A percentile compares a stretch with the other conserved stretches of the same genome.
phyloP scores from a whole-genome alignment of 2,113 vertebrate genomes.

The Lepidothrix coronata region DNA sequence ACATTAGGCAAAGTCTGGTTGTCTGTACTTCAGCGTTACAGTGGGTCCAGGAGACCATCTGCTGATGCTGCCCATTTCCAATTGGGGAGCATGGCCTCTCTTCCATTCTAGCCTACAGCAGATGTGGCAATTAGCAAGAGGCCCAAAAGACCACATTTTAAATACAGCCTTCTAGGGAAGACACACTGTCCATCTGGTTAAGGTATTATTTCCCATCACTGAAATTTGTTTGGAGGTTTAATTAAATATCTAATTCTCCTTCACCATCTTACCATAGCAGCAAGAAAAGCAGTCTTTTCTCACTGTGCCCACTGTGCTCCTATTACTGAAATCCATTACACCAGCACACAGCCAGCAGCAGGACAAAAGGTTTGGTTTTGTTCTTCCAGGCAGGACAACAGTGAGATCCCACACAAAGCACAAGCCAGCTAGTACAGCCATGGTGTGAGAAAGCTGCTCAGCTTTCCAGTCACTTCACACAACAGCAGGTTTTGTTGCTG shows the following conservation, averaged over 20 bases:
- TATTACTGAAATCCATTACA: neutral
- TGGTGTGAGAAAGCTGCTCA: neutral
- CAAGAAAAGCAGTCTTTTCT: neutral
- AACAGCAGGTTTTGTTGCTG: neutral
- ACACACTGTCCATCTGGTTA: neutral
- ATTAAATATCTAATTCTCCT: neutral
- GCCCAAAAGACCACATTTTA: neutral
- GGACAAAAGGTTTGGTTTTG: neutral
- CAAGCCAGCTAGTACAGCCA: neutral
- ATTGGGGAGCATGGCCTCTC: accelerated
- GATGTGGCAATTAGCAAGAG: neutral
- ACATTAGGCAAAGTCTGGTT: neutral
- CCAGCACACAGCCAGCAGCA: neutral
- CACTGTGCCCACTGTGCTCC: neutral
- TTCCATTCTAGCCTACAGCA: neutral
- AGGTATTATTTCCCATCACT: neutral
- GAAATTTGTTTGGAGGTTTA: neutral
- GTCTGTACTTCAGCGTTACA: neutral
- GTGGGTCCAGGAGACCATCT: neutral
- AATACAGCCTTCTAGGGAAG: neutral
- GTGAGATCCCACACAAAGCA: accelerated
- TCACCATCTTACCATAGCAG: neutral
- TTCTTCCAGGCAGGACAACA: neutral
- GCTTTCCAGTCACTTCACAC: neutral
- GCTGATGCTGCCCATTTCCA: neutral